phyloP scores from a whole-genome alignment of 2,113 vertebrate genomes.

The Solea solea region DNA sequence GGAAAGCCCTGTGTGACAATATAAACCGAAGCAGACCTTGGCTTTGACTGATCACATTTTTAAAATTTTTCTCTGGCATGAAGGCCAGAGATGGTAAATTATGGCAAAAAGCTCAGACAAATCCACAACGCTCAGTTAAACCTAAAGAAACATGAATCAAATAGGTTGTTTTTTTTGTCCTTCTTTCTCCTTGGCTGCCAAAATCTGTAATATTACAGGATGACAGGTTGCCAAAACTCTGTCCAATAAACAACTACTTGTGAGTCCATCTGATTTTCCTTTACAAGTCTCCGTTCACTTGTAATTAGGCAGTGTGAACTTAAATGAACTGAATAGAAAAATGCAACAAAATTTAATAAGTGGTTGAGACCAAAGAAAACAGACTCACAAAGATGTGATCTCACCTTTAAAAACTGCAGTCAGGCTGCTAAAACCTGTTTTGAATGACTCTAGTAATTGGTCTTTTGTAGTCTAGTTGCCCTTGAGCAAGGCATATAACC shows the following conservation, averaged over 20 bases:
- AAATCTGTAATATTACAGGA: constrained; percentile 41
- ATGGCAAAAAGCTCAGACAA: constrained; percentile 8
- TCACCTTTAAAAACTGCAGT: constrained; percentile 24
- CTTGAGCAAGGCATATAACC: constrained; percentile 24
- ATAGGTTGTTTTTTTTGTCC: not conserved
- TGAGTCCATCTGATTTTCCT: constrained; percentile 56
- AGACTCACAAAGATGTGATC: constrained; percentile 40
- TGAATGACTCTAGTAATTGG: not conserved
- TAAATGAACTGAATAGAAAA: constrained; percentile 58
- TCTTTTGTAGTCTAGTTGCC: constrained; percentile 6
- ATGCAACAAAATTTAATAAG: constrained; percentile 23
- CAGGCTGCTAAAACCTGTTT: not conserved
- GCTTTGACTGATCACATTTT: constrained; percentile 24
- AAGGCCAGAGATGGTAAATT: constrained; percentile 30
- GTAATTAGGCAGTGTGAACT: constrained; percentile 55
- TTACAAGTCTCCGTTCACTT: constrained; percentile 49
- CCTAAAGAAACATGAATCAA: constrained; percentile 19
- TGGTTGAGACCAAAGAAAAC: constrained; percentile 46
- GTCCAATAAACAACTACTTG: constrained; percentile 55
- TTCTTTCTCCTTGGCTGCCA: constrained; percentile 6
- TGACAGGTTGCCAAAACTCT: constrained; percentile 46
- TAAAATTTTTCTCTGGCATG: constrained; percentile 20
- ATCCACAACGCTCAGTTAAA: not conserved
- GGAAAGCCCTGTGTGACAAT: constrained; percentile 23
- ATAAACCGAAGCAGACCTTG: constrained; percentile 23